Evolutionary conservation across 2,113 vertebrate species (phyloP), one percentile per base, ranked within the genome.

Genomic region (Campylomormyrus numenius): DNA sequence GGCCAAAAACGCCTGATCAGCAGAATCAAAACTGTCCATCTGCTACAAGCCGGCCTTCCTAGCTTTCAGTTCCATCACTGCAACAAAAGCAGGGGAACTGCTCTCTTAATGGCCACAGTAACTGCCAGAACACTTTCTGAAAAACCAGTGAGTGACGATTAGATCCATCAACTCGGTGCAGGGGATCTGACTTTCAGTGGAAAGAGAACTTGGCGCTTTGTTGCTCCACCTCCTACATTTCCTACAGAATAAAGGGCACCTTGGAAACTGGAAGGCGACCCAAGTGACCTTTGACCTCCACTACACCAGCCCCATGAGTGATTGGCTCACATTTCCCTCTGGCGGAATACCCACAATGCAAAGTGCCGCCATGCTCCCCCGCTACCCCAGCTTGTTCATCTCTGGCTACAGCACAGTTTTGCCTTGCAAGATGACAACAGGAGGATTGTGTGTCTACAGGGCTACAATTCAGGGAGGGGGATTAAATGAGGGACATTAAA

Each of bases 361-460:
- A 52, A 90, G 52, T 9, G 80, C 31, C n/a, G 1, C 21, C 7
- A 42, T 3, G 31, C 46, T 27, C 19, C 27, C 24, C 77, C 13
- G 1, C 19, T 9, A 5, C 49, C 46, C n/a, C n/a, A 11, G n/a
- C 62, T 70, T 80, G 56, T n/a, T 21, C 27, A 4, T 74, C 13
- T 49, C 49, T 70, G 77, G 66, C 66, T 5, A 31, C 46, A 80
- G 74, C 35, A 80, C 15, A 39, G 35, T 8, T 42, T 80, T 19
- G 74, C 35, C 15, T 80, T 42, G 52, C 74, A 42, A 52, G 48
- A 24, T 31, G 89, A 90, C 89, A 90, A 86, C 83, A n/a, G 42
- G 80, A 90, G 83, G 80, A 85, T 90, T 90, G 89, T 89, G 50
- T 86, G 53, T 62, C 83, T 83, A 31, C 49, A 8, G 19, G 83